Evolutionary conservation across 2,888 invertebrate species (phyloP).

Genomic region (Stenchaetothrips biformis): DNA sequence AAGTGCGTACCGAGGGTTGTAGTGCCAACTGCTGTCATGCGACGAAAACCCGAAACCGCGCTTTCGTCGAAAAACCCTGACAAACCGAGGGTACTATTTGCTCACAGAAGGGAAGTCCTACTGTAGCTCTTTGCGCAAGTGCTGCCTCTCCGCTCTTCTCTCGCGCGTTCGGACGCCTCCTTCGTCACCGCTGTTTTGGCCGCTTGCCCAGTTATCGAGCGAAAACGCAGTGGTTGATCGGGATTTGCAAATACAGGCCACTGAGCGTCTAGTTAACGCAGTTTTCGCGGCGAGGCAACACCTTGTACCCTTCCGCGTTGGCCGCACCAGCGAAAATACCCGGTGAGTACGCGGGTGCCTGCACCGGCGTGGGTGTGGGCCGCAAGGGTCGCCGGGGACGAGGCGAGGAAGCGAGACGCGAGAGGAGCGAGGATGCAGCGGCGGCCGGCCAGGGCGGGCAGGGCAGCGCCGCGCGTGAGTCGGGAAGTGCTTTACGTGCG

Average conservation of each 20-base stretch:
- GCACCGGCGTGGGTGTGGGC: not conserved
- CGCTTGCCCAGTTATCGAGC: not conserved
- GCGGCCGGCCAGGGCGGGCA: not conserved
- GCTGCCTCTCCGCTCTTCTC: no score
- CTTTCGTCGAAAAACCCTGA: no score
- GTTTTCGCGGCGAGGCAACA: not conserved
- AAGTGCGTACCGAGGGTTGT: no score
- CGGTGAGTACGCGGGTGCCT: not conserved
- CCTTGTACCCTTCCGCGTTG: not conserved
- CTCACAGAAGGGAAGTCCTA: no score
- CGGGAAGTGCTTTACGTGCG: not conserved
- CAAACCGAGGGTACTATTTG: no score
- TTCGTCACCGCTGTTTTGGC: not conserved
- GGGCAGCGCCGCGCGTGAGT: not conserved
- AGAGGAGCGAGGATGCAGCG: not conserved
- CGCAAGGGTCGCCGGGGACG: not conserved
- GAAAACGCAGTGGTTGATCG: conserved; percentile 21
- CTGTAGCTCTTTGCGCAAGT: no score
- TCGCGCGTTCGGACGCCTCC: no score
- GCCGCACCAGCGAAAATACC: not conserved
- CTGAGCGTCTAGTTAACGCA: not conserved
- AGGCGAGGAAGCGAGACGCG: not conserved
- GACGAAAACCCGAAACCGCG: no score
- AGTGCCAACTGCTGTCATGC: no score
- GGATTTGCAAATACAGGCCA: not conserved